Base-by-base conservation (phyloP, 2,797 vertebrate genomes). In the Sciaenops ocellatus region DNA sequence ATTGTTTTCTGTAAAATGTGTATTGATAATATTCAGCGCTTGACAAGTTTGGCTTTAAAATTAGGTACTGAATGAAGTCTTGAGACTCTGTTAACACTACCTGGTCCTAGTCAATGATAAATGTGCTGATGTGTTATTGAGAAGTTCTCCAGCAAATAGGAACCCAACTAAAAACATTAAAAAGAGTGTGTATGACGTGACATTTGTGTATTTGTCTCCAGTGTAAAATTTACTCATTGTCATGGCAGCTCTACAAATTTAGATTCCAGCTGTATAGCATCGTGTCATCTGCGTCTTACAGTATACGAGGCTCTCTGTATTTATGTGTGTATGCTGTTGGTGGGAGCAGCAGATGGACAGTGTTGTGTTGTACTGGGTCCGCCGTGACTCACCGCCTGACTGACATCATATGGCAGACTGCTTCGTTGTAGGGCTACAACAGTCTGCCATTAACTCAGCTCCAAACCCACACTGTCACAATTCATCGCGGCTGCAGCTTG, bases 341-440 rank as follows among this genome's bases (percentile, higher is more conserved):
- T 41, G 9, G 16, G 22, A 65, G 70, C 74, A 84, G 82, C 87
- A 91, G 87, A 90, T 80, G 89, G 75, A 66, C 42, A 13, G 48
- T 54, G 80, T 79, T 88, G 66, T 82, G 83, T 41, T 83, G 83
- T 57, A 50, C 73, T 66, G 67, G 70, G 26, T 83, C 67, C 68
- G 34, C 69, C 17, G 63, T 92, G 90, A 93, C 80, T 92, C 89
- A 89, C 56, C 71, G 82, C 54, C 83, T 84, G 69, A 74, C 85
- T 90, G 88, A 91, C 87, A 88, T 91, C 85, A 88, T 83, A 85
- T 71, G 84, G 78, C 86, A 73, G 80, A 78, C 69, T 68, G 83
- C 78, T 85, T 81, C 57, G 59, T 73, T 83, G 76, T 61, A 73
- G 74, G 63, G 75, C 75, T 69, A 78, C 70, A 74, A 75, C 71